These are phyloP conservation scores for Xiphorhynchus elegans DNA, from an alignment of 2,113 vertebrate genomes.

Conservation along the genomic window DNA sequence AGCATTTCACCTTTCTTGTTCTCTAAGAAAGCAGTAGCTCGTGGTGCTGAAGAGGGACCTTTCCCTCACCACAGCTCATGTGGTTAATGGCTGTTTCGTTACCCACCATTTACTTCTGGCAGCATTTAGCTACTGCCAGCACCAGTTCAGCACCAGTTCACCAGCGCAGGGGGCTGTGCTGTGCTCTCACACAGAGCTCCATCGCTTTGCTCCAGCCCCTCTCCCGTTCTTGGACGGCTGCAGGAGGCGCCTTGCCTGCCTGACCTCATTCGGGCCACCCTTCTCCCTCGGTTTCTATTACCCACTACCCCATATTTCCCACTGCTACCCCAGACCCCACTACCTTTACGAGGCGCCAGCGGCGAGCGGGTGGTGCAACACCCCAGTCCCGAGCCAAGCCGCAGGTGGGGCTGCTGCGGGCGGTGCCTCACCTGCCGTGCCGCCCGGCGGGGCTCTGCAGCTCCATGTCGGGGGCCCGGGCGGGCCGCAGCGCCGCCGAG, in stretches of 20 bases:
- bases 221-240: not conserved
- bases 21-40: not conserved
- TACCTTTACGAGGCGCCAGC: not conserved
- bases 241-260: not conserved
- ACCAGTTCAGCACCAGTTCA: not conserved
- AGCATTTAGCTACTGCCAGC: rapidly evolving
- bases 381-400: too few species aligned
- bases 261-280: rapidly evolving
- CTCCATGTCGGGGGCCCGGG: conserved; percentile 56
- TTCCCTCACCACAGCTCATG: not conserved
- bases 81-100: not conserved
- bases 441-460: not conserved
- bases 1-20: not conserved
- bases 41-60: not conserved
- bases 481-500: not conserved
- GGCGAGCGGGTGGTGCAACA: too few species aligned
- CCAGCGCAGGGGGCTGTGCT: rapidly evolving
- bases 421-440: not conserved
- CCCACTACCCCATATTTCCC: too few species aligned
- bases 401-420: too few species aligned
- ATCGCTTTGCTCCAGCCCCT: not conserved
- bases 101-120: not conserved
- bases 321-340: too few species aligned
- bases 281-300: not conserved
- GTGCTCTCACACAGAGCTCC: not conserved